Percentiles rank a stretch among this genome's conserved stretches.
Evolutionary conservation across 2,888 invertebrate species (phyloP).

Genomic region (Drosophila engyochracea): DNA sequence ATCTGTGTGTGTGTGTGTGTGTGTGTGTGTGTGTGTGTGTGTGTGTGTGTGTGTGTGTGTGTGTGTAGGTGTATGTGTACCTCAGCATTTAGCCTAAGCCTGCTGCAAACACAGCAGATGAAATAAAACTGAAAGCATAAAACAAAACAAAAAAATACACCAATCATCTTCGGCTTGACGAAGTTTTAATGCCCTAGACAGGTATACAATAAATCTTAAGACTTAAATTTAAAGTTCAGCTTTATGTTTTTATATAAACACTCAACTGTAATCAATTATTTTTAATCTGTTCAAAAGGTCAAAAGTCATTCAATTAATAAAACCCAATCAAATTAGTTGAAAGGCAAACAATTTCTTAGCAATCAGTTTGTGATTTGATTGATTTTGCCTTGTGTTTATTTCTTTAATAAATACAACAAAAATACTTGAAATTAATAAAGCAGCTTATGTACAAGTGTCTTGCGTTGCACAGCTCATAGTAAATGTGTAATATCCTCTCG

Average conservation of each 20-base stretch:
- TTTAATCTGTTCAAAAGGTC: background rate
- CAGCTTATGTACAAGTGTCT: background rate
- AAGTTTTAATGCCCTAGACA: slow-evolving; percentile 1
- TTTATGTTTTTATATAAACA: background rate
- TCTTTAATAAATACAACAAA: background rate
- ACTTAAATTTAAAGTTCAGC: too few species aligned
- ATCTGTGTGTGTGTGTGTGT: background rate
- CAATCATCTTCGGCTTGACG: background rate
- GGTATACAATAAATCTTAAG: background rate
- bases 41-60: background rate
- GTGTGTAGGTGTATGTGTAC: background rate
- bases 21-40: background rate
- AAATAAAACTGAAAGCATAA: background rate
- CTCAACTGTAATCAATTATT: background rate
- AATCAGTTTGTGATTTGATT: background rate
- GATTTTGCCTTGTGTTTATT: background rate
- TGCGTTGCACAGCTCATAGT: background rate
- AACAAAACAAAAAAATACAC: background rate
- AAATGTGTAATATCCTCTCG: background rate
- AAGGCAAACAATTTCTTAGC: background rate
- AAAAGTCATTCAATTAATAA: background rate
- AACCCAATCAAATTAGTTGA: background rate
- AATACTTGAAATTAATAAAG: background rate
- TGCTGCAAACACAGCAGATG: background rate
- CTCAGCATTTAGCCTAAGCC: slow-evolving; percentile 5